phyloP scores from a whole-genome alignment of 2,797 vertebrate species.

The Gadopsis marmoratus region DNA sequence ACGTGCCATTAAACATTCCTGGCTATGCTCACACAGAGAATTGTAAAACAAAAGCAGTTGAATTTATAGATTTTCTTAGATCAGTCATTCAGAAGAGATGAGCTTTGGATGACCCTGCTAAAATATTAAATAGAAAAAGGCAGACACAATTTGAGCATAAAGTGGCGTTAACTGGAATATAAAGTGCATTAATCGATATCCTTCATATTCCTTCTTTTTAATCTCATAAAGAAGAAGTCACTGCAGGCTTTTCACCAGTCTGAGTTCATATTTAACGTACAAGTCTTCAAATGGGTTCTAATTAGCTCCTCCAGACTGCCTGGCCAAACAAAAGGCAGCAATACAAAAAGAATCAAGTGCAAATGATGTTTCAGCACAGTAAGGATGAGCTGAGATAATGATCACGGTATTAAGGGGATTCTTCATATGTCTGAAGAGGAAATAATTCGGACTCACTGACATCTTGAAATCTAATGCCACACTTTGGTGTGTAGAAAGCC shows the following conservation, averaged over 20 bases:
- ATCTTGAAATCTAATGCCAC: constrained; percentile 23
- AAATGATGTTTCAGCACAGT: constrained; percentile 30
- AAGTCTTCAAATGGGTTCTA: constrained; percentile 28
- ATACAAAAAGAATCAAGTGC: constrained; percentile 23
- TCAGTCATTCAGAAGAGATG: constrained; percentile 2
- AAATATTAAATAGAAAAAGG: constrained; percentile 22
- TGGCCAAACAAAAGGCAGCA: constrained; percentile 12
- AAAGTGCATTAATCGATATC: neutral
- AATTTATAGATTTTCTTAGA: constrained; percentile 30
- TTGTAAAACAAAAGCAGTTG: constrained; percentile 38
- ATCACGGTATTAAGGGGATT: constrained; percentile 40
- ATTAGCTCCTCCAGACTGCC: constrained; percentile 25
- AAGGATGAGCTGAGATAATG: constrained; percentile 54
- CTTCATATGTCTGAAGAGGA: constrained; percentile 40
- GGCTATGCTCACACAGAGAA: constrained; percentile 24
- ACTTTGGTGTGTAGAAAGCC: constrained; percentile 18
- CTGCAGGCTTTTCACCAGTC: constrained; percentile 3
- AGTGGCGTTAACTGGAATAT: constrained; percentile 20
- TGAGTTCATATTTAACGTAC: constrained; percentile 12
- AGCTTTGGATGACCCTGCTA: constrained; percentile 15
- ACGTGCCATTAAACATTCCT: constrained; percentile 45
- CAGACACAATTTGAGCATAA: neutral
- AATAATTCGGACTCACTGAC: constrained; percentile 23
- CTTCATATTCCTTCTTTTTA: neutral
- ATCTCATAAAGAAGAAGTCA: neutral